Conservation (phyloP, 2,113 vertebrate species). For the Rhea americana region DNA sequence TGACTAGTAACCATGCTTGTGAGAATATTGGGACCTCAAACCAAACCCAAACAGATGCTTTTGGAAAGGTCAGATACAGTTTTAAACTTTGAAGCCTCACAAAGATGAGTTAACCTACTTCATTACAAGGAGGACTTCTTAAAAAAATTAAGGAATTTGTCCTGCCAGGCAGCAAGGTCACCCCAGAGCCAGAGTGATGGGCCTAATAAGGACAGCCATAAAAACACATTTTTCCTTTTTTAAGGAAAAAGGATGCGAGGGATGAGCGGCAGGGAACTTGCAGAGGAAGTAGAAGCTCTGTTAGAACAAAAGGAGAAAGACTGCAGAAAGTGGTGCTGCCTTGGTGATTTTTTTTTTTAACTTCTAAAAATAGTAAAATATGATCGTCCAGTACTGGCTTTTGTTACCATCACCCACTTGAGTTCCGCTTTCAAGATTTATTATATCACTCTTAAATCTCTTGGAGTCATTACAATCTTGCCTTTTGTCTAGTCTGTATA, state of each 20-base stretch:
- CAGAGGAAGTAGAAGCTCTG: not conserved
- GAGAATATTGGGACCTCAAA: not conserved
- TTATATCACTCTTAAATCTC: constrained; percentile 71
- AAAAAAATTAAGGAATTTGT: not conserved
- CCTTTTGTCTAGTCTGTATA: constrained; percentile 74
- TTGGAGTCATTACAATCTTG: constrained; percentile 73
- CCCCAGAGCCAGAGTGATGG: not conserved
- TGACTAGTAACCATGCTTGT: not conserved
- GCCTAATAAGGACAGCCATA: not conserved
- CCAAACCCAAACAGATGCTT: not conserved
- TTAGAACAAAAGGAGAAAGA: not conserved
- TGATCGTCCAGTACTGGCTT: constrained; percentile 41
- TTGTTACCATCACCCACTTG: constrained; percentile 66
- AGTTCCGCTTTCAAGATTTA: constrained; percentile 73
- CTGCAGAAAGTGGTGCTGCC: not conserved
- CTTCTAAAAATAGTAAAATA: constrained; percentile 61
- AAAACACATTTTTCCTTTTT: not conserved
- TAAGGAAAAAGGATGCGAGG: not conserved
- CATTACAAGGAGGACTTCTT: not conserved
- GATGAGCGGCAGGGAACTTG: not conserved
- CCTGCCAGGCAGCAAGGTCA: not conserved
- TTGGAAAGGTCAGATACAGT: not conserved
- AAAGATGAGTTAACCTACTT: not conserved
- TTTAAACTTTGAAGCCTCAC: not conserved
- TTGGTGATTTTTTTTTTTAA: not conserved